Evolutionary conservation across 2,888 invertebrate species (phyloP).

Genomic region (Hermaeophaga mercurialis): DNA sequence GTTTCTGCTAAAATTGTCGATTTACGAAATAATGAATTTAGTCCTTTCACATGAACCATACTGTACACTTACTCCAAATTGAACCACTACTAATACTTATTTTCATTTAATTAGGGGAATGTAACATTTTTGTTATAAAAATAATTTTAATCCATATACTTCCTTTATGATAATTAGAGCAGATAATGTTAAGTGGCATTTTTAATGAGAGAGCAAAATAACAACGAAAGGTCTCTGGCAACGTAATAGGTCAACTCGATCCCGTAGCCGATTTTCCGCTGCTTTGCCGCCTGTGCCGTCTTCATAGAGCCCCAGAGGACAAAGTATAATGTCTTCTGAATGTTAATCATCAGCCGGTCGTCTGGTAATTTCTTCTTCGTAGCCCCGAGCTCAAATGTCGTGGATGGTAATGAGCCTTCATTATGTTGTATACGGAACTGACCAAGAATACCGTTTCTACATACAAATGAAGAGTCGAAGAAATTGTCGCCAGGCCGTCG

Average conservation of each 20-base stretch:
- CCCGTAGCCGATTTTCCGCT: slow-evolving; percentile 11
- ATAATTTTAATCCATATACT: too few species aligned
- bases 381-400: slow-evolving; percentile 28
- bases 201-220: slow-evolving; percentile 17
- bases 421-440: slow-evolving; percentile 35
- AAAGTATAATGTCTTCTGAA: slow-evolving; percentile 44
- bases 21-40: too few species aligned
- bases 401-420: slow-evolving; percentile 35
- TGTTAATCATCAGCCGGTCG: slow-evolving; percentile 41
- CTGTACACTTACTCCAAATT: too few species aligned
- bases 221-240: slow-evolving; percentile 18
- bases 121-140: too few species aligned
- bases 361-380: slow-evolving; percentile 35
- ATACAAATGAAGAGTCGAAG: slow-evolving; percentile 32
- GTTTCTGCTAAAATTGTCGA: too few species aligned
- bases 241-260: slow-evolving; percentile 19
- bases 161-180: slow-evolving; percentile 12
- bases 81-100: too few species aligned
- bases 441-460: slow-evolving; percentile 30
- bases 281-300: slow-evolving; percentile 22
- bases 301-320: slow-evolving; percentile 32
- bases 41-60: too few species aligned
- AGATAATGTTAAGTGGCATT: slow-evolving; percentile 3
- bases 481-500: slow-evolving; percentile 30
- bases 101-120: too few species aligned